These are phyloP conservation scores for Zaprionus capensis DNA, from an alignment of 1,140 invertebrate species.

Conservation along the genomic window DNA sequence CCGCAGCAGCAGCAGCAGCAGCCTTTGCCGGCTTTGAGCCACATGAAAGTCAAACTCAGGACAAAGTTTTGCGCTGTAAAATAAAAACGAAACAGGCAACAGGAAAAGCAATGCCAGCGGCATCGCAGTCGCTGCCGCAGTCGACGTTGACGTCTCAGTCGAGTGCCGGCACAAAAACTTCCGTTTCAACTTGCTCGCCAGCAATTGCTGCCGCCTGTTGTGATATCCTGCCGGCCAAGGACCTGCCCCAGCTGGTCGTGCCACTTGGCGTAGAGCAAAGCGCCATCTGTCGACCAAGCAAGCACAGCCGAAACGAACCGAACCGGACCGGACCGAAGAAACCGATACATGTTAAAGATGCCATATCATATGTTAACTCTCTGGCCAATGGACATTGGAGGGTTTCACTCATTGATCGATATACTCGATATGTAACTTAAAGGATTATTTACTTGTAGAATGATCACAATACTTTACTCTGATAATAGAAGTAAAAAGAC, in stretches of 20 bases:
- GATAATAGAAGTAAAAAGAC: background rate
- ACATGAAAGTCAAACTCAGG: slow-evolving; percentile 61
- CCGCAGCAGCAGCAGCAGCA: slow-evolving; percentile 1
- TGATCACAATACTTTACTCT: too few species aligned
- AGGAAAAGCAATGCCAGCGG: slow-evolving; percentile 48
- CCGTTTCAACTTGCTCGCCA: slow-evolving; percentile 68
- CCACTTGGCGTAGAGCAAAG: background rate
- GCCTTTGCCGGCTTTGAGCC: slow-evolving; percentile 27
- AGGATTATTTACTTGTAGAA: too few species aligned
- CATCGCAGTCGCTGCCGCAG: slow-evolving; percentile 1
- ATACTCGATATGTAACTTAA: too few species aligned
- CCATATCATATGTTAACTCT: too few species aligned
- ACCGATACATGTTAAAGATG: too few species aligned
- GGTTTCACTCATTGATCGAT: too few species aligned
- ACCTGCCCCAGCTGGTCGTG: background rate
- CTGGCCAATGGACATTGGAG: too few species aligned
- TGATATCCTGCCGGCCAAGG: slow-evolving; percentile 28
- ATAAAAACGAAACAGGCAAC: slow-evolving; percentile 44
- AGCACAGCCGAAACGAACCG: background rate
- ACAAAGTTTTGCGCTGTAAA: slow-evolving; percentile 69
- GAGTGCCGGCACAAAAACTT: slow-evolving; percentile 64
- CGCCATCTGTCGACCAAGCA: background rate
- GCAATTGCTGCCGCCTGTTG: slow-evolving; percentile 64
- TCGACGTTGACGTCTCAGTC: slow-evolving; percentile 31
- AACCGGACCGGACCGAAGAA: too few species aligned